These are phyloP conservation scores for Lottia gigantea DNA, from an alignment of 2,888 invertebrate species.

Conservation along the genomic window DNA sequence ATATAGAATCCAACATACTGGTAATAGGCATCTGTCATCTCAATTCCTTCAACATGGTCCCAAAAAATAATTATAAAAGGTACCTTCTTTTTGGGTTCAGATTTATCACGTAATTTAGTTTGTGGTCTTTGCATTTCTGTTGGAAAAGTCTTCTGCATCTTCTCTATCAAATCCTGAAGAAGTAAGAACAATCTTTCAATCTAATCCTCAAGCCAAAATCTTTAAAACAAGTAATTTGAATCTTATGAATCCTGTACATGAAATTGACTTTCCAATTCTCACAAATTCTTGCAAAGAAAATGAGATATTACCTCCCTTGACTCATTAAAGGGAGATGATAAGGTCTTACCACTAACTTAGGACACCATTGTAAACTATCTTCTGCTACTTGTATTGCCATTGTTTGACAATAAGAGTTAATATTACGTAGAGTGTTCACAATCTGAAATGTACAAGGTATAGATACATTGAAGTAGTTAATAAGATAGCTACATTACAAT, in stretches of 20 bases:
- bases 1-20: no score
- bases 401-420: conserved; percentile 51
- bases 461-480: background rate
- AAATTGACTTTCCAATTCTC: no score
- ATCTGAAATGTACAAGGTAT: conserved; percentile 35
- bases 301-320: background rate
- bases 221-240: no score
- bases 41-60: no score
- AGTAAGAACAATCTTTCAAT: background rate
- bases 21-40: no score
- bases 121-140: conserved; percentile 44
- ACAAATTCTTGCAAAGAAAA: no score
- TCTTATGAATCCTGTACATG: no score
- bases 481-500: background rate
- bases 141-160: conserved; percentile 49
- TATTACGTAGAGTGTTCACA: conserved; percentile 48
- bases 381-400: conserved; percentile 52
- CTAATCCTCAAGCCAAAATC: no score
- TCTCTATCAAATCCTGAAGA: conserved; percentile 41
- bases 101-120: conserved; percentile 36
- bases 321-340: background rate
- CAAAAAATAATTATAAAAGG: background rate
- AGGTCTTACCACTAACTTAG: conserved; percentile 41
- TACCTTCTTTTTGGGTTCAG: conserved; percentile 22
- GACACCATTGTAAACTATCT: conserved; percentile 47